Percentiles rank a stretch among this genome's conserved stretches.
Conservation (phyloP, 1,140 invertebrate species). For the Pogonomyrmex californicus region DNA sequence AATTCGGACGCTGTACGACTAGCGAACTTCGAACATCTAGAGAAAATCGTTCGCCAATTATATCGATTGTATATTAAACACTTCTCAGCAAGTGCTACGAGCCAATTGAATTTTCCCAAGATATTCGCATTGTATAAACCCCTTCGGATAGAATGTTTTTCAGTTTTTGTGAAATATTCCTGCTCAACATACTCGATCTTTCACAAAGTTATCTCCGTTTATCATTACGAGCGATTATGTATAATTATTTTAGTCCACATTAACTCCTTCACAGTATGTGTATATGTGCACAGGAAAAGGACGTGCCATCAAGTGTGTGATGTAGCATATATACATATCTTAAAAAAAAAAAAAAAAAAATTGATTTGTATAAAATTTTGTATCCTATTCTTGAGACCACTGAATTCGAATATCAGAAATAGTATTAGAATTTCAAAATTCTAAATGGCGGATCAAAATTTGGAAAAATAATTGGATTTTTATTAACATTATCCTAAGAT, state of each 20-base stretch:
- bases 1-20: background rate
- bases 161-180: constrained; percentile 3
- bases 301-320: too few relatives aligned
- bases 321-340: too few relatives aligned
- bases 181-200: background rate
- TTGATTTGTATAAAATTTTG: too few relatives aligned
- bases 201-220: background rate
- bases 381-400: too few relatives aligned
- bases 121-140: constrained; percentile 45
- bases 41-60: constrained; percentile 57
- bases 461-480: too few relatives aligned
- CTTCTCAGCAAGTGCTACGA: background rate
- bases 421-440: too few relatives aligned
- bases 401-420: too few relatives aligned
- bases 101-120: constrained; percentile 62
- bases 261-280: background rate
- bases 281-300: too few relatives aligned
- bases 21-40: background rate
- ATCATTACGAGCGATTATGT: background rate
- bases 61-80: constrained; percentile 50
- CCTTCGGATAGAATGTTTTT: background rate
- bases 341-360: too few relatives aligned
- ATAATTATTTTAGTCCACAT: background rate
- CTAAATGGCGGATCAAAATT: too few relatives aligned
- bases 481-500: too few relatives aligned